Percentiles rank a stretch among this genome's conserved stretches.
These are phyloP conservation scores for Callimorpha dominula DNA, from an alignment of 2,888 invertebrate species.

Conservation along the genomic window DNA sequence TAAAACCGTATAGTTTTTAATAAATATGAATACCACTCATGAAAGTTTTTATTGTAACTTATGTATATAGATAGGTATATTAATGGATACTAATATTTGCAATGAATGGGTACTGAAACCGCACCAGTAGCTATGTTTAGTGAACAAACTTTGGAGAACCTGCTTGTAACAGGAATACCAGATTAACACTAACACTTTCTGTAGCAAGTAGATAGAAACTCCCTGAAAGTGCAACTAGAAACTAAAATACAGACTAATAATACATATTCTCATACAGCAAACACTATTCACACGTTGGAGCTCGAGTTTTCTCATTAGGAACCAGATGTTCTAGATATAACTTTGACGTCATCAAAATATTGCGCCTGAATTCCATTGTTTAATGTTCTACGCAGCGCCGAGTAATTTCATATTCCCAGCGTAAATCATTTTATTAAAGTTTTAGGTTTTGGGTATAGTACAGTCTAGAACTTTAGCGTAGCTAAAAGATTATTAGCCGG, in stretches of 20 bases:
- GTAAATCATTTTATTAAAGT: neutral
- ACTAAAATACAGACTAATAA: neutral
- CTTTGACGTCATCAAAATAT: slow-evolving; percentile 32
- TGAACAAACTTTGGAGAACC: neutral
- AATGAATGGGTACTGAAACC: too few relatives aligned
- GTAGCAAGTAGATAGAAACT: neutral
- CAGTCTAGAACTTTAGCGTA: neutral
- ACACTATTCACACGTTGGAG: neutral
- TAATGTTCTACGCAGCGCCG: slow-evolving; percentile 1
- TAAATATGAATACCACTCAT: too few relatives aligned
- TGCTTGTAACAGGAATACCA: neutral
- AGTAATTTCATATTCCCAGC: neutral
- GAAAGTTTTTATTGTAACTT: too few relatives aligned
- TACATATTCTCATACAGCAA: neutral
- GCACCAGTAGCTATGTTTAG: too few relatives aligned
- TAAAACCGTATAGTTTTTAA: too few relatives aligned
- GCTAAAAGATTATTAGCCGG: neutral
- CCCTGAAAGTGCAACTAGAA: neutral
- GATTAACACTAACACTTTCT: neutral
- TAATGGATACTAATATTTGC: too few relatives aligned
- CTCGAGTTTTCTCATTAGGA: slow-evolving; percentile 34
- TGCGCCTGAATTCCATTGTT: slow-evolving; percentile 19
- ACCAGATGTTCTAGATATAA: slow-evolving; percentile 43
- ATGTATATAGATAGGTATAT: too few relatives aligned
- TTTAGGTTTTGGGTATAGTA: neutral